Base-by-base conservation (phyloP, 2,888 invertebrate species). In the Strigamia transsilvanica region DNA sequence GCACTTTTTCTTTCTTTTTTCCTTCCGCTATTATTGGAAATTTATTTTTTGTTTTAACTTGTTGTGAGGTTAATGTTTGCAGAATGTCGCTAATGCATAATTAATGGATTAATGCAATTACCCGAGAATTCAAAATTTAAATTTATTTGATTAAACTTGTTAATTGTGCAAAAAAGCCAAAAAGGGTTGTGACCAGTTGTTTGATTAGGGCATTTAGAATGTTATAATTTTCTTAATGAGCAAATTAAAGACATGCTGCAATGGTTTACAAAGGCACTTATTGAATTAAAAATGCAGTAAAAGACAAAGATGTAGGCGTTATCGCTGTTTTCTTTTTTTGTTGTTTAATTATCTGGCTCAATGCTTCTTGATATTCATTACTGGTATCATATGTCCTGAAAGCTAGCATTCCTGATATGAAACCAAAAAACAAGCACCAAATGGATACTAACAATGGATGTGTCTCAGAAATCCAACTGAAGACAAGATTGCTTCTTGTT, bases 101-200 rank as follows among this genome's bases (percentile, higher is more conserved):
- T 56, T 56, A 46, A 46, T 46, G 46, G n/a, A 46, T 46, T 46
- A 56, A 56, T 56, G 56, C 18, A n/a, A 56, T 56, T 56, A 56
- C 18, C n/a, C 56, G n/a, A 46, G 56, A 56, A 18, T 56, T 56
- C 56, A 56, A 18, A 56, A 18, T 56, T 56, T 56, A 56, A 56
- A 56, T 18, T 56, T 56, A 56, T n/a, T 18, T 56, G n/a, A 18
- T 56, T 15, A 18, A 56, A 56, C 21, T 56, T 56, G 56, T 56
- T 56, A 56, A 56, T 56, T 56, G 56, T 56, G 56, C 56, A 18
- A 56, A 56, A 51, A 56, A 18, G 18, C 18, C 2, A 9, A 56
- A 18, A 56, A 18, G 46, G 46, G 13, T 46, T 46, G 46, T n/a
- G 46, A 46, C 46, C 46, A n/a, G 15, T 46, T 46, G 5, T 46